Percentiles rank a stretch among this genome's conserved stretches.
Conservation (phyloP, 1,140 invertebrate species). For the Cyclargus thomasi region DNA sequence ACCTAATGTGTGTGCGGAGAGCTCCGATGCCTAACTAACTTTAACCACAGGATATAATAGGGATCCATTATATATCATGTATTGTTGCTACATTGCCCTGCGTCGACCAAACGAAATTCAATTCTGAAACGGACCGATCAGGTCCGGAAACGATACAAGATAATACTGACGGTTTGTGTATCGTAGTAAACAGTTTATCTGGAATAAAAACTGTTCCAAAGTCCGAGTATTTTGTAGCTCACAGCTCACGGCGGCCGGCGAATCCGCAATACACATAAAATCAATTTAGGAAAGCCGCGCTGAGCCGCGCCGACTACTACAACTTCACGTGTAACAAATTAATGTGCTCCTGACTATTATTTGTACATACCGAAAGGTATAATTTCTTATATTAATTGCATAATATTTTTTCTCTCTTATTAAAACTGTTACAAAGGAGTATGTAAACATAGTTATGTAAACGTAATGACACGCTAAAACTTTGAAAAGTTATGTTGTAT, state of each 20-base stretch:
- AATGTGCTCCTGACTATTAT: slow-evolving; percentile 16
- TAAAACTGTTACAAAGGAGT: too few species aligned
- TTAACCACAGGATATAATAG: not conserved
- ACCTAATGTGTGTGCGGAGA: too few species aligned
- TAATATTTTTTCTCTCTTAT: not conserved
- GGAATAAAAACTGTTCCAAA: slow-evolving; percentile 37
- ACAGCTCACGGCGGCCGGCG: slow-evolving; percentile 39
- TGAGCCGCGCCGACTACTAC: slow-evolving; percentile 53
- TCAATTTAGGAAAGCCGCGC: slow-evolving; percentile 68
- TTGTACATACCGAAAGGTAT: not conserved
- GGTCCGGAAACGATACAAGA: slow-evolving; percentile 17
- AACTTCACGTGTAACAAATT: slow-evolving; percentile 30
- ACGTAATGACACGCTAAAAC: too few species aligned
- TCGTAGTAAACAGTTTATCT: slow-evolving; percentile 30
- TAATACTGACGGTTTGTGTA: slow-evolving; percentile 12
- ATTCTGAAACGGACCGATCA: slow-evolving; percentile 2
- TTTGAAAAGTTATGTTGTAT: too few species aligned
- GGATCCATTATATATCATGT: not conserved
- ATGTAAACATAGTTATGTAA: too few species aligned
- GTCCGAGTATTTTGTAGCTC: slow-evolving; percentile 32
- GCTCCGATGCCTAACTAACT: too few species aligned
- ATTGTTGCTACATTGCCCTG: not conserved
- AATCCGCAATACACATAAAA: slow-evolving; percentile 69
- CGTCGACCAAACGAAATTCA: slow-evolving; percentile 41
- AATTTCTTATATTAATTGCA: not conserved